phyloP scores from a whole-genome alignment of 2,888 invertebrate species.

The Plagodis pulveraria region DNA sequence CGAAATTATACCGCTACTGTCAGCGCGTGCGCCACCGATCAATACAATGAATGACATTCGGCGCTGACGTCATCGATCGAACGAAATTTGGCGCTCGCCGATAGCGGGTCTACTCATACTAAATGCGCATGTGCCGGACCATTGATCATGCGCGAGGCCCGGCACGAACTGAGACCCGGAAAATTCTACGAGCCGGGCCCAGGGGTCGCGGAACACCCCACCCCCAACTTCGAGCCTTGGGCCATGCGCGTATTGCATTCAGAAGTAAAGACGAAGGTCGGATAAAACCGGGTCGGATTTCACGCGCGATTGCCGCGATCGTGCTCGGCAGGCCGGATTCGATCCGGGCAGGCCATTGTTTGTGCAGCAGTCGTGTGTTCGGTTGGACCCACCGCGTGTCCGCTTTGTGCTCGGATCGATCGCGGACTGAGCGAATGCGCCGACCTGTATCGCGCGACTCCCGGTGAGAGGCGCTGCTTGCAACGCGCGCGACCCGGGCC shows the following conservation, averaged over 20 bases:
- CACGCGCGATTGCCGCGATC: slow-evolving; percentile 79
- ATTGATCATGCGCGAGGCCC: slow-evolving; percentile 53
- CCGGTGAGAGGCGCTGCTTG: slow-evolving; percentile 8
- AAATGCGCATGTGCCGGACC: slow-evolving; percentile 51
- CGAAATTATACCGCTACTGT: no score
- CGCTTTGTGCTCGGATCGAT: slow-evolving; percentile 20
- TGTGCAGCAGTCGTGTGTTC: slow-evolving; percentile 41
- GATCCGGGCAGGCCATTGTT: slow-evolving; percentile 53
- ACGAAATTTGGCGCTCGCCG: slow-evolving; percentile 31
- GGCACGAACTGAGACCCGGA: slow-evolving; percentile 31
- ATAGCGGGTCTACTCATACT: slow-evolving; percentile 48
- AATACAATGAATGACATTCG: slow-evolving; percentile 4
- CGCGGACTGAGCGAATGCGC: slow-evolving; percentile 29
- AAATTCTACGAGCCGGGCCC: not conserved
- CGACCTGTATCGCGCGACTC: slow-evolving; percentile 4
- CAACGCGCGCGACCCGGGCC: slow-evolving; percentile 26
- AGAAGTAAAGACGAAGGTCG: slow-evolving; percentile 14
- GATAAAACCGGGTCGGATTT: slow-evolving; percentile 42
- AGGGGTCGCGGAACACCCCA: not conserved
- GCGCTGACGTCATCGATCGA: slow-evolving; percentile 10
- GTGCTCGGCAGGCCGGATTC: slow-evolving; percentile 62
- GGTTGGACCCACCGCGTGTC: slow-evolving; percentile 39
- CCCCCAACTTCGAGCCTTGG: slow-evolving; percentile 32
- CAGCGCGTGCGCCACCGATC: slow-evolving; percentile 10
- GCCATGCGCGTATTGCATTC: slow-evolving; percentile 65